phyloP scores from a whole-genome alignment of 2,888 invertebrate genomes.

The Hydropsyche betteni region DNA sequence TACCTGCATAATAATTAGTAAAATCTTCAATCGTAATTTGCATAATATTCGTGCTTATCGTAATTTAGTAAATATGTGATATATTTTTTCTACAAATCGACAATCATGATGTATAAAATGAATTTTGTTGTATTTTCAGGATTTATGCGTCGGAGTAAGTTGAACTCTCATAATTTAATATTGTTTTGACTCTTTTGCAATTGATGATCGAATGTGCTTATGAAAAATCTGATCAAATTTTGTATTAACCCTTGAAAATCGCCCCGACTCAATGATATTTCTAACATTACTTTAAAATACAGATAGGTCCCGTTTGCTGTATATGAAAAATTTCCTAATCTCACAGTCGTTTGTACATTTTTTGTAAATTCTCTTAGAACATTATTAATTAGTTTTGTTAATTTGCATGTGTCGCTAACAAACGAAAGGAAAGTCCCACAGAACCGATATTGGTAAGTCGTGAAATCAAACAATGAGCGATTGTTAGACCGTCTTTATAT shows the following conservation, averaged over 20 bases:
- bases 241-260: slow-evolving; percentile 10
- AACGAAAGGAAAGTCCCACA: slow-evolving; percentile 41
- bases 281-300: not conserved
- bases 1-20: not conserved
- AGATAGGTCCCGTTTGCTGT: not conserved
- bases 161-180: slow-evolving; percentile 47
- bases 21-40: not conserved
- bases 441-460: slow-evolving; percentile 47
- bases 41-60: no score
- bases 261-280: no score
- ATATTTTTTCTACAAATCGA: not conserved
- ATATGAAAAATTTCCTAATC: not conserved
- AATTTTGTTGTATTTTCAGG: slow-evolving; percentile 56
- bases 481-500: no score
- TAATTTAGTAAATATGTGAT: not conserved
- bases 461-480: not conserved
- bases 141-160: slow-evolving; percentile 64
- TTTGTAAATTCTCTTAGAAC: slow-evolving; percentile 8
- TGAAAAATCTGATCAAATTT: not conserved
- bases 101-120: slow-evolving; percentile 33
- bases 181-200: slow-evolving; percentile 53
- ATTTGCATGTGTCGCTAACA: slow-evolving; percentile 44
- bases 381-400: slow-evolving; percentile 28
- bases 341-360: not conserved
- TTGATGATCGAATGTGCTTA: slow-evolving; percentile 38